A percentile compares a stretch with the other conserved stretches of the same genome.
phyloP scores from a whole-genome alignment of 2,888 invertebrate genomes.

The Lasioglossum villosulum region DNA sequence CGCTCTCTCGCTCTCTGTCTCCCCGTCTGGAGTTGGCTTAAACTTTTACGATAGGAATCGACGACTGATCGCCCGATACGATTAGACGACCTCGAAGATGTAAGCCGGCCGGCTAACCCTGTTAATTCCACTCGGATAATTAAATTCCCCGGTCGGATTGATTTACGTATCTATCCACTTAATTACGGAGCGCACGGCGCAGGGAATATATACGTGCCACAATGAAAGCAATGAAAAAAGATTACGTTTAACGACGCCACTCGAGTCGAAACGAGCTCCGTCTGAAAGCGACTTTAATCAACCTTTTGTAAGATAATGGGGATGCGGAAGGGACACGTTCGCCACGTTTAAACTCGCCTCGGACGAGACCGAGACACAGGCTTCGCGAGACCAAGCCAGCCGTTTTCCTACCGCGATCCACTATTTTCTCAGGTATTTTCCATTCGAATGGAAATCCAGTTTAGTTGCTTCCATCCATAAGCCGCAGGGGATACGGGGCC shows the following conservation, averaged over 20 bases:
- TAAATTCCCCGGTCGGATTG: slow-evolving; percentile 35
- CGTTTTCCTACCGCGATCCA: neutral
- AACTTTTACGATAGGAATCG: slow-evolving; percentile 11
- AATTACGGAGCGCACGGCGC: slow-evolving; percentile 30
- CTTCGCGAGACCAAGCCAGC: slow-evolving; percentile 5
- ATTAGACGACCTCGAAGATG: slow-evolving; percentile 11
- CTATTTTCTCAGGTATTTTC: slow-evolving; percentile 4
- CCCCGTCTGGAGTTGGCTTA: neutral
- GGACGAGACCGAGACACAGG: neutral
- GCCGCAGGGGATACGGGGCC: neutral
- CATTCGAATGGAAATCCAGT: slow-evolving; percentile 16
- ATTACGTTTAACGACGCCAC: slow-evolving; percentile 48
- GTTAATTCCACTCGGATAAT: slow-evolving; percentile 40
- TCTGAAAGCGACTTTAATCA: slow-evolving; percentile 51
- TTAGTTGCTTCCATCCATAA: slow-evolving; percentile 7
- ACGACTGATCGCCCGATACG: slow-evolving; percentile 10
- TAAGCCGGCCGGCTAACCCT: slow-evolving; percentile 15
- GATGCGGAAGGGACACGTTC: slow-evolving; percentile 40
- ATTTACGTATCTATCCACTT: slow-evolving; percentile 45
- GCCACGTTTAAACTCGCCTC: slow-evolving; percentile 5
- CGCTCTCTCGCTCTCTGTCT: neutral
- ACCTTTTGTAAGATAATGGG: slow-evolving; percentile 61
- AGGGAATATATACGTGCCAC: slow-evolving; percentile 32
- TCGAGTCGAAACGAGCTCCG: slow-evolving; percentile 28
- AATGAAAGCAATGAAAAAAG: slow-evolving; percentile 46